Percentiles rank a stretch among this genome's conserved stretches.
Conservation (phyloP, 2,888 invertebrate species). For the Chloroclysta siterata region DNA sequence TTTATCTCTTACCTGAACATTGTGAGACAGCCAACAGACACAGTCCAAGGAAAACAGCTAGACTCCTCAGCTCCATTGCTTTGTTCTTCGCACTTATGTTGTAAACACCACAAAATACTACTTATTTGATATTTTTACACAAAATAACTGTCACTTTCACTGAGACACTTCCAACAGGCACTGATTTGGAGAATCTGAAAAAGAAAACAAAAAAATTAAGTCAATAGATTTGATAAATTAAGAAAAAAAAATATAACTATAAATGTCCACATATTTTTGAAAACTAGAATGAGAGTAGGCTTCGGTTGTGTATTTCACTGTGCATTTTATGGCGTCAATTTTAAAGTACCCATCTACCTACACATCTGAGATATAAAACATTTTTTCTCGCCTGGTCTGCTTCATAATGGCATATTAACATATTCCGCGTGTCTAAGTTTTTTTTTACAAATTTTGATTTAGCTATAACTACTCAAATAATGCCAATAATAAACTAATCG, state of each 20-base stretch:
- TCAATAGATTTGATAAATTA: background rate
- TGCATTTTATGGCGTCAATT: slow-evolving; percentile 7
- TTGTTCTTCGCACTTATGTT: slow-evolving; percentile 40
- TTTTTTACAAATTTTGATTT: too few species aligned
- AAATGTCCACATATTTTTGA: background rate
- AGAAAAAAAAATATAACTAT: too few species aligned
- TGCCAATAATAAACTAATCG: too few species aligned
- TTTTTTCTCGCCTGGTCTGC: too few species aligned
- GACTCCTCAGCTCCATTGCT: slow-evolving; percentile 67
- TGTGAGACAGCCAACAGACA: slow-evolving; percentile 62
- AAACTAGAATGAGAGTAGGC: background rate
- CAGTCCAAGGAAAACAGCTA: slow-evolving; percentile 61
- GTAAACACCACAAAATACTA: slow-evolving; percentile 38
- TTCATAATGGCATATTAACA: too few species aligned
- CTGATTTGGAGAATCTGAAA: slow-evolving; percentile 42
- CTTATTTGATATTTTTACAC: slow-evolving; percentile 21
- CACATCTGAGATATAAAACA: too few species aligned
- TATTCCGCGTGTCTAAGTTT: too few species aligned
- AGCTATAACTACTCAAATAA: too few species aligned
- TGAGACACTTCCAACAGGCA: slow-evolving; percentile 79
- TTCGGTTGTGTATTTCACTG: background rate
- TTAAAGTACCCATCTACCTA: background rate
- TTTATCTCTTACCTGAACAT: slow-evolving; percentile 75
- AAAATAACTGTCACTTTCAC: slow-evolving; percentile 59
- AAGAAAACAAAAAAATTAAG: background rate